A percentile compares a stretch with the other conserved stretches of the same genome.
Conservation (phyloP, 2,888 invertebrate genomes). For the Nemurella pictetii region DNA sequence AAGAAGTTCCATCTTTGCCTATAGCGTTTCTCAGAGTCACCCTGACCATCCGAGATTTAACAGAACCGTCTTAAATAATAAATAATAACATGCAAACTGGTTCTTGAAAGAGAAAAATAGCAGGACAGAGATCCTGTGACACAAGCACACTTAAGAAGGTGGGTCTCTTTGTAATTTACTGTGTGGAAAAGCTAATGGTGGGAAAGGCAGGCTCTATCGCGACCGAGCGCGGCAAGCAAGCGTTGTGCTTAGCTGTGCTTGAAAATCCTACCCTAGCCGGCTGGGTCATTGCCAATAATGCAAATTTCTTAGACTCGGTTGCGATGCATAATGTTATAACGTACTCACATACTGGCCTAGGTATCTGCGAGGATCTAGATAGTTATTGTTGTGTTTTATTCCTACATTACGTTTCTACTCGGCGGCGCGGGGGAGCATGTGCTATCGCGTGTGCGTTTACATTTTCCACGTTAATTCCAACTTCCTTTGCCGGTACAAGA, state of each 20-base stretch:
- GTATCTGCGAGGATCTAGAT: background rate
- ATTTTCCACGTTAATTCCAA: background rate
- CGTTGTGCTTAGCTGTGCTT: slow-evolving; percentile 8
- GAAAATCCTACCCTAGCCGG: background rate
- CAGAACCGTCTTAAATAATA: background rate
- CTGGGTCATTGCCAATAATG: background rate
- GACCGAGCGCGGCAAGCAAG: background rate
- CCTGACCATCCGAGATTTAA: background rate
- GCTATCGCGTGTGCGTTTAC: background rate
- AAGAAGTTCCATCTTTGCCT: background rate
- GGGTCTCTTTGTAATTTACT: slow-evolving; percentile 27
- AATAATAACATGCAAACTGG: slow-evolving; percentile 24
- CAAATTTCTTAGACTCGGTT: background rate
- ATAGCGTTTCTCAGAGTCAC: background rate
- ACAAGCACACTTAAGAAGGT: slow-evolving; percentile 32
- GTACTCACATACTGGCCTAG: background rate
- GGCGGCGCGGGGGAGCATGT: background rate
- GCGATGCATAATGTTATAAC: background rate
- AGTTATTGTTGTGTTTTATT: background rate
- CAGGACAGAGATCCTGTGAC: slow-evolving; percentile 10
- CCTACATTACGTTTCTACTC: too few species aligned
- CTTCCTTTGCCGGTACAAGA: background rate
- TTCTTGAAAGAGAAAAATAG: slow-evolving; percentile 15
- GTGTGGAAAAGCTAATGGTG: slow-evolving; percentile 25
- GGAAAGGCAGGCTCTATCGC: background rate